These are phyloP conservation scores for Nesogale talazaci DNA, from an alignment of 2,113 vertebrate genomes.

Conservation along the genomic window DNA sequence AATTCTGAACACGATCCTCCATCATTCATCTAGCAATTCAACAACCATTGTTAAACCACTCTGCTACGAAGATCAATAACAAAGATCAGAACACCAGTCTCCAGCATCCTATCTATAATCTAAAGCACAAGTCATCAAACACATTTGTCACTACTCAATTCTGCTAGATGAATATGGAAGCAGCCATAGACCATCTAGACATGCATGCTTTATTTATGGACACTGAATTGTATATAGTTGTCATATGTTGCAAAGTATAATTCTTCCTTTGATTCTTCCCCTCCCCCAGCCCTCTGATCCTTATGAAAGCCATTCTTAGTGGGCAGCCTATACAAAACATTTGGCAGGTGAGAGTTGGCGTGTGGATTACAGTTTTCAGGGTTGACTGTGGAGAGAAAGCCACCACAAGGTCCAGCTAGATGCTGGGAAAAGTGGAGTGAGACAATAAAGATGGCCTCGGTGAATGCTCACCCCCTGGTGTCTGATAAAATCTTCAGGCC, in stretches of 20 bases:
- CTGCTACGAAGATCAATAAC: neutral
- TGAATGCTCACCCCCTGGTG: neutral
- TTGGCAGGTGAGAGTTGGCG: neutral
- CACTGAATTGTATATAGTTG: neutral
- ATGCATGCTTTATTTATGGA: neutral
- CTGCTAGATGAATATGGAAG: neutral
- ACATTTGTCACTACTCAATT: neutral
- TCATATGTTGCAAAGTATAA: neutral
- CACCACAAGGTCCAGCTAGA: neutral
- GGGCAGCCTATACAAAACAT: neutral
- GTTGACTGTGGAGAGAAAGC: neutral
- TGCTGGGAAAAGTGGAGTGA: neutral
- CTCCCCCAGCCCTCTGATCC: neutral
- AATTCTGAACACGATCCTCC: neutral
- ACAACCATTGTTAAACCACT: neutral
- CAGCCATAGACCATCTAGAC: neutral
- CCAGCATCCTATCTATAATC: neutral
- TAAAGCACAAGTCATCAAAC: neutral
- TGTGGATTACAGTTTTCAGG: neutral
- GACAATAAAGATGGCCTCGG: neutral
- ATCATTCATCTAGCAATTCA: slow-evolving; percentile 35
- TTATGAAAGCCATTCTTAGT: neutral
- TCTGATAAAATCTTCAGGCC: neutral
- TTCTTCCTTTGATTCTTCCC: neutral
- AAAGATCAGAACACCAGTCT: neutral